Evolutionary conservation across 2,888 invertebrate species (phyloP).

Genomic region (Notodonta dromedarius): DNA sequence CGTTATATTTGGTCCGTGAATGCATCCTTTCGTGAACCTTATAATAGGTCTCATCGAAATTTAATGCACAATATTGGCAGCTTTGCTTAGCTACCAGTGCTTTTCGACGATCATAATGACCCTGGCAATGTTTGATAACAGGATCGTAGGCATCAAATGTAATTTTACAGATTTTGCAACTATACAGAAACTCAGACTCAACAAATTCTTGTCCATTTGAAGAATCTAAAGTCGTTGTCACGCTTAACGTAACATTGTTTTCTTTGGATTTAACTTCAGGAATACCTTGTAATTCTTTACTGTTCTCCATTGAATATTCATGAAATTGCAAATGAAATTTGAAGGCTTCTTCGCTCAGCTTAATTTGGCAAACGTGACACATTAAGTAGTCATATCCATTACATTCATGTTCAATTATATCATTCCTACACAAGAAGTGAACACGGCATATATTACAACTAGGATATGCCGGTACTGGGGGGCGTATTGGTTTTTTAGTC

Average conservation of each 20-base stretch:
- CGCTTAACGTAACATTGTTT: not conserved
- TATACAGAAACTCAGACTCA: constrained; percentile 37
- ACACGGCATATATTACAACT: constrained; percentile 57
- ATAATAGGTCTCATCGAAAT: constrained; percentile 42
- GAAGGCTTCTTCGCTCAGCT: constrained; percentile 53
- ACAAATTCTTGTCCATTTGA: not conserved
- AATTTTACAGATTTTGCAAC: constrained; percentile 56
- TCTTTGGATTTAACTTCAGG: not conserved
- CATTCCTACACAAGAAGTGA: constrained; percentile 53
- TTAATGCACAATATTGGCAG: constrained; percentile 49
- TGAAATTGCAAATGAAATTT: constrained; percentile 67
- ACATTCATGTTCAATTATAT: constrained; percentile 51
- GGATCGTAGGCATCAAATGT: constrained; percentile 59
- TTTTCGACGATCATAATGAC: constrained; percentile 46
- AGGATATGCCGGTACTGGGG: constrained; percentile 63
- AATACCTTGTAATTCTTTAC: not conserved
- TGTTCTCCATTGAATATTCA: constrained; percentile 42
- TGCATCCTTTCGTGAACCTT: constrained; percentile 46
- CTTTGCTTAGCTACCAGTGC: constrained; percentile 24
- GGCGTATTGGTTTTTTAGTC: constrained; percentile 47
- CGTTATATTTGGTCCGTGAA: constrained; percentile 17
- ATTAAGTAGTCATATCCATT: constrained; percentile 43
- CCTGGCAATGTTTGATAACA: constrained; percentile 66
- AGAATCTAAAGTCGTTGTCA: not conserved
- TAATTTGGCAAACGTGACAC: constrained; percentile 58